These are phyloP conservation scores for Notothenia coriiceps DNA, from an alignment of 2,113 vertebrate genomes.

Conservation along the genomic window DNA sequence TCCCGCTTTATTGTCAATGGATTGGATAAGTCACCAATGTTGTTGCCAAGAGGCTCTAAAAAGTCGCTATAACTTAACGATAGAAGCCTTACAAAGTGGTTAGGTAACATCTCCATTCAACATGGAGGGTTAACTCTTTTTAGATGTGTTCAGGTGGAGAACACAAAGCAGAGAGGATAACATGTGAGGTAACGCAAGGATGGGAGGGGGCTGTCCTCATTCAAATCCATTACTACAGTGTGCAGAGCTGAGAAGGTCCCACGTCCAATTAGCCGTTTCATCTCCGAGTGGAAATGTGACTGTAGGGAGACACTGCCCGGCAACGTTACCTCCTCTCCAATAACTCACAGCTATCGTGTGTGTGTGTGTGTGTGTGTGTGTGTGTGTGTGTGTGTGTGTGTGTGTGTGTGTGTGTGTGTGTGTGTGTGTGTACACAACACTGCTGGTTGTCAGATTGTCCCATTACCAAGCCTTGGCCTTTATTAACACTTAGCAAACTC, in stretches of 20 bases:
- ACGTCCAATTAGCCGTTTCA: constrained; percentile 79
- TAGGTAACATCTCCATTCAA: neutral
- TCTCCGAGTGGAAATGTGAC: constrained; percentile 72
- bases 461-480: constrained; percentile 72
- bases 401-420: too few species aligned
- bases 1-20: too few species aligned
- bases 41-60: too few species aligned
- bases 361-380: neutral
- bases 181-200: constrained; percentile 32
- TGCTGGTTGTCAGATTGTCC: constrained; percentile 67
- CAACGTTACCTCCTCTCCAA: constrained; percentile 69
- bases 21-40: too few species aligned
- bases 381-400: too few species aligned
- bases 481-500: constrained; percentile 66
- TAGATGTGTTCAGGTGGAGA: neutral
- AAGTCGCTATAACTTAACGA: neutral
- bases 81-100: neutral
- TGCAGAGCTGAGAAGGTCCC: constrained; percentile 73
- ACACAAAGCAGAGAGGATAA: constrained; percentile 45
- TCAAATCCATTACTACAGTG: constrained; percentile 66
- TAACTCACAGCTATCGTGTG: constrained; percentile 64
- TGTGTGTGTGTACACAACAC: constrained; percentile 31
- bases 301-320: constrained; percentile 66
- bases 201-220: constrained; percentile 17
- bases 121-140: neutral